A percentile compares a stretch with the other conserved stretches of the same genome.
Evolutionary conservation across 30 jellyfish, hydroid and myxozoan genomes (phyloP).

Genomic region (Turritopsis dohrnii): DNA sequence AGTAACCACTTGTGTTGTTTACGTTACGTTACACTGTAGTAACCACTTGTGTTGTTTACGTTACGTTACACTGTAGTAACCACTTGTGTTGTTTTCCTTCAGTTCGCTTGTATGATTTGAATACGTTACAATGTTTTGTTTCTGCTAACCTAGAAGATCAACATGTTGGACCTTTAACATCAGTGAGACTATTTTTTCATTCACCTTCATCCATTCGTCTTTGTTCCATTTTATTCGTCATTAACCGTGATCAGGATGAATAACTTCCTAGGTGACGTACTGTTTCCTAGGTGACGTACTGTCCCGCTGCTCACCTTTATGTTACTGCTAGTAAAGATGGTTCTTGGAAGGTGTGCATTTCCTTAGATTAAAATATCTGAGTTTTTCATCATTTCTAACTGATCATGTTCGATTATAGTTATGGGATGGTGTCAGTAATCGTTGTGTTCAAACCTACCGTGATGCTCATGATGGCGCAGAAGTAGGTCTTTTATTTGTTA

Average conservation of each 20-base stretch:
- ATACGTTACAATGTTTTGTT: slow-evolving; percentile 84
- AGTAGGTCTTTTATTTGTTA: slow-evolving; percentile 38
- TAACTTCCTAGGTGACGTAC: not conserved
- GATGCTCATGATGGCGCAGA: slow-evolving; percentile 95
- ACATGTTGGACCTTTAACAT: slow-evolving; percentile 72
- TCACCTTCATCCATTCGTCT: not conserved
- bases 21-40: slow-evolving; percentile 61
- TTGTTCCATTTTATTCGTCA: not conserved
- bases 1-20: not conserved
- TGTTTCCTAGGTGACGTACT: slow-evolving; percentile 61
- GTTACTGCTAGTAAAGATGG: slow-evolving; percentile 98
- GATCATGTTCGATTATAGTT: too few species aligned
- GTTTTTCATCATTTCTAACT: too few species aligned
- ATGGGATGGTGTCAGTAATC: slow-evolving; percentile 99
- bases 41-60: slow-evolving; percentile 88
- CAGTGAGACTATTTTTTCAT: slow-evolving; percentile 40
- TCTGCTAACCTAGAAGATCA: slow-evolving; percentile 87
- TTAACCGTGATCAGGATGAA: not conserved
- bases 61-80: slow-evolving; percentile 45
- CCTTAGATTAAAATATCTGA: not conserved
- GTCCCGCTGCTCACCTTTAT: slow-evolving; percentile 90
- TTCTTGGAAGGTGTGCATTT: slow-evolving; percentile 70
- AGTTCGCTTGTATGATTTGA: slow-evolving; percentile 96
- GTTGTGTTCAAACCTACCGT: slow-evolving; percentile 90
- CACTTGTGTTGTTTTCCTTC: slow-evolving; percentile 12